These are phyloP conservation scores for Drosophila birchii DNA, from an alignment of 2,888 invertebrate genomes.

Conservation along the genomic window DNA sequence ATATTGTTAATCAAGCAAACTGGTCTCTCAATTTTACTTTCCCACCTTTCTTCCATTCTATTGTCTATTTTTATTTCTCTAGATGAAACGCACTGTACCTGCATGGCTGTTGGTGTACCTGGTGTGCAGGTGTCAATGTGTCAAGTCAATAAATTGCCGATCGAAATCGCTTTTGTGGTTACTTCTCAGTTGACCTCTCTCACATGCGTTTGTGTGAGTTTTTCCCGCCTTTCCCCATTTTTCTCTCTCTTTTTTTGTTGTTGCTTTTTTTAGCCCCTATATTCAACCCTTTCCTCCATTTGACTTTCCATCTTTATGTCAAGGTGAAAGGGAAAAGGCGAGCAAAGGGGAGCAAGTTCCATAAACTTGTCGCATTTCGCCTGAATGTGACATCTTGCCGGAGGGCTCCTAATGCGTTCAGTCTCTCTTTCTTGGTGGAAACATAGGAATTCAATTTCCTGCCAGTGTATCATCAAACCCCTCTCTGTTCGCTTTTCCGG, in stretches of 20 bases:
- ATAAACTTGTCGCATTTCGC: constrained; percentile 19
- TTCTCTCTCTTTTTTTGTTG: neutral
- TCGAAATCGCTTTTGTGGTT: constrained; percentile 33
- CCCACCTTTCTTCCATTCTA: neutral
- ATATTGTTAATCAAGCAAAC: too few species aligned
- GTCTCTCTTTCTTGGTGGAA: constrained; percentile 16
- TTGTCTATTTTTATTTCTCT: neutral
- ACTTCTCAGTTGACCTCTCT: constrained; percentile 26
- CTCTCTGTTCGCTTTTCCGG: neutral
- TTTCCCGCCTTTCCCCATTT: neutral
- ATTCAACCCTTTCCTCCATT: constrained; percentile 1
- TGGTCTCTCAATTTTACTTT: neutral
- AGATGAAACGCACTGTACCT: constrained; percentile 9
- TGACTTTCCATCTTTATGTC: constrained; percentile 17
- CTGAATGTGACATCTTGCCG: constrained; percentile 42
- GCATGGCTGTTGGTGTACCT: neutral
- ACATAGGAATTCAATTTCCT: constrained; percentile 45
- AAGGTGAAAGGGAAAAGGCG: constrained; percentile 6
- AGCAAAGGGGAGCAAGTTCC: neutral
- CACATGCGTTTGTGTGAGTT: neutral
- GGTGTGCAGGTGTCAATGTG: constrained; percentile 33
- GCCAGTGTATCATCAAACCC: constrained; percentile 19
- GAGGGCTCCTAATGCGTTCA: constrained; percentile 6
- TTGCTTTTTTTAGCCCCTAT: neutral
- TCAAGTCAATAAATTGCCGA: constrained; percentile 46